Evolutionary conservation across 2,113 vertebrate species (phyloP), one percentile per base, ranked within the genome.

Genomic region (Oryzias celebensis): DNA sequence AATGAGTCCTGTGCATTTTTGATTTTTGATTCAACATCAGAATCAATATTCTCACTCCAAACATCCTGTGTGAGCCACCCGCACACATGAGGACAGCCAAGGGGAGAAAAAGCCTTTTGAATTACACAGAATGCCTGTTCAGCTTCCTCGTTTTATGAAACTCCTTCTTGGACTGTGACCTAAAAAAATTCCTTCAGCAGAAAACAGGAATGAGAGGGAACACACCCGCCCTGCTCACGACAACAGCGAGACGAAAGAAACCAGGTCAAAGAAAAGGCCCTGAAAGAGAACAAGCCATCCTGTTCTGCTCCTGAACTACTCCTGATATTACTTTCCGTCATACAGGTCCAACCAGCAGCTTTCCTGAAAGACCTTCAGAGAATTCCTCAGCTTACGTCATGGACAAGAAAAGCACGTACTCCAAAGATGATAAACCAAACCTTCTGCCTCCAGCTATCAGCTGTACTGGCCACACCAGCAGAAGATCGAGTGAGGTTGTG

Each of bases 241-340:
- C 28, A 65, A 67, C 65, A 72, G 59, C 56, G 26, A 42, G 68
- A 65, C 3, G 0, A 78, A 71, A 59, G 62, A 81, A 87, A 86
- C 71, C 72, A 82, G 82, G 84, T 85, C 85, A 85, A 76, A 62
- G 65, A 66, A 72, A 80, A 69, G 73, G 83, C 73, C 74, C 79
- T 72, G 69, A 78, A 70, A 65, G 10, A 65, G 73, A 73, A 73
- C 75, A 51, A 82, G 77, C 77, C 70, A 65, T 81, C 58, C 70
- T 52, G 75, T 62, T 83, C 77, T 73, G 55, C 57, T 59, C 6
- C 68, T 72, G 10, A 16, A 82, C 77, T 73, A 52, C 57, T 59
- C 6, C 68, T 72, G 10, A 16, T 36, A 60, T 68, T 65, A 52
- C 64, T 55, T 3, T 51, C 48, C 51, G 53, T 22, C 57, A 43